phyloP scores from a whole-genome alignment of 2,797 vertebrate species.

The Diglossa cyanea region DNA sequence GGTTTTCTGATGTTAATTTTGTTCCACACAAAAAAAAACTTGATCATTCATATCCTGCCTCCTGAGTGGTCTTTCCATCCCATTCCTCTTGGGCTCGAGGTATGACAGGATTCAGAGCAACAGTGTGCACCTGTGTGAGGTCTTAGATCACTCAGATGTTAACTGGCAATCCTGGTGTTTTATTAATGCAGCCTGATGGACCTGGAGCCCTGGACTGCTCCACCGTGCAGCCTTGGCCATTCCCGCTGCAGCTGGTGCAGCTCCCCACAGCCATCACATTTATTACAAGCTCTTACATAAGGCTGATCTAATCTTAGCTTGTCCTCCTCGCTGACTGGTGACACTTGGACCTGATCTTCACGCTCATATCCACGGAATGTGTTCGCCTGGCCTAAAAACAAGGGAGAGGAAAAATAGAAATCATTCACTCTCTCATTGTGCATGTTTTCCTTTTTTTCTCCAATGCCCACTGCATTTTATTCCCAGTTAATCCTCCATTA shows the following conservation, averaged over 20 bases:
- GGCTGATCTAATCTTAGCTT: background rate
- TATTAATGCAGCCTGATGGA: rapidly evolving
- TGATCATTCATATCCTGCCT: rapidly evolving
- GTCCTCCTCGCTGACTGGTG: background rate
- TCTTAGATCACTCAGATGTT: rapidly evolving
- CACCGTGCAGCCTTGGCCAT: rapidly evolving
- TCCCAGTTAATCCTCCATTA: too few species aligned
- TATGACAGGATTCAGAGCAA: background rate
- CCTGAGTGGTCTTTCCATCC: background rate
- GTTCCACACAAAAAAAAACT: background rate
- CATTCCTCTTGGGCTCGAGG: rapidly evolving
- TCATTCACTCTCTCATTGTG: background rate
- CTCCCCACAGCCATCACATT: background rate
- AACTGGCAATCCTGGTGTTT: background rate
- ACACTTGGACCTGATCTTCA: background rate
- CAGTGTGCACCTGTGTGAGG: rapidly evolving
- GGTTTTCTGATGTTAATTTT: background rate
- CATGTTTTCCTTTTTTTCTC: background rate
- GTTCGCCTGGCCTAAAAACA: slow-evolving; percentile 52
- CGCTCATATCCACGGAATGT: slow-evolving; percentile 29
- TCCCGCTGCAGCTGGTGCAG: background rate
- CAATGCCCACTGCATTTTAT: background rate
- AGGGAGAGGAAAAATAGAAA: background rate
- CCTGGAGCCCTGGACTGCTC: background rate
- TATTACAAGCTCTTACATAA: slow-evolving; percentile 24